A percentile compares a stretch with the other conserved stretches of the same genome.
phyloP scores from a whole-genome alignment of 2,888 invertebrate species.

The Uloborus plumipes region DNA sequence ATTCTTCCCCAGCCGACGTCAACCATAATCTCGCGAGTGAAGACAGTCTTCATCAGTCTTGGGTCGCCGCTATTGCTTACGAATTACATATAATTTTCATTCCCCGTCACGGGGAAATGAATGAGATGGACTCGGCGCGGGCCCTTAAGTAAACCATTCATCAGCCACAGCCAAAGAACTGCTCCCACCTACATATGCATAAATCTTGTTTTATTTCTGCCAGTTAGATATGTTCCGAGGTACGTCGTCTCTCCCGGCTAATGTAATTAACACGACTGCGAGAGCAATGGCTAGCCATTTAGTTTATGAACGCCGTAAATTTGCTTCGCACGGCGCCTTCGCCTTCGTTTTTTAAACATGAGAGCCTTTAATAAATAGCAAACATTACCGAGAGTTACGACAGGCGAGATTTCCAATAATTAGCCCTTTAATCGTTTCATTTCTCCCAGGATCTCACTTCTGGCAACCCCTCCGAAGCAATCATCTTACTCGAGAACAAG shows the following conservation, averaged over 20 bases:
- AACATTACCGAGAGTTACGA: slow-evolving; percentile 39
- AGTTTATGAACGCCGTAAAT: slow-evolving; percentile 65
- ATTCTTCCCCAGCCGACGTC: slow-evolving; percentile 55
- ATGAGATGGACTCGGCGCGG: slow-evolving; percentile 46
- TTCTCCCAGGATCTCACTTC: too few species aligned
- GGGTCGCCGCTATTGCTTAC: slow-evolving; percentile 57
- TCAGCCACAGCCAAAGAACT: slow-evolving; percentile 56
- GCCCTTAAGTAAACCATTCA: slow-evolving; percentile 64
- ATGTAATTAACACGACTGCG: slow-evolving; percentile 62
- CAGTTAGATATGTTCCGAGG: slow-evolving; percentile 59
- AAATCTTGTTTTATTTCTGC: slow-evolving; percentile 64
- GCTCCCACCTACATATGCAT: slow-evolving; percentile 59
- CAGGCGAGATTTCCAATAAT: slow-evolving; percentile 58
- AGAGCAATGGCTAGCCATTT: slow-evolving; percentile 63
- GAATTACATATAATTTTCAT: slow-evolving; percentile 65
- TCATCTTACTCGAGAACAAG: too few species aligned
- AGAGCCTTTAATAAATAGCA: slow-evolving; percentile 55
- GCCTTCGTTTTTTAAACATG: slow-evolving; percentile 44
- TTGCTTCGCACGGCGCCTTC: slow-evolving; percentile 40
- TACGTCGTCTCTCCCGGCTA: slow-evolving; percentile 48
- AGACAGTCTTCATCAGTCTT: slow-evolving; percentile 65
- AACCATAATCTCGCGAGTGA: slow-evolving; percentile 63
- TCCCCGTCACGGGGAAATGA: slow-evolving; percentile 47
- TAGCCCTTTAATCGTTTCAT: slow-evolving; percentile 42
- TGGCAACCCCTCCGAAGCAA: too few species aligned